Evolutionary conservation across 2,113 vertebrate genomes (phyloP).

Genomic region (Corapipo altera): DNA sequence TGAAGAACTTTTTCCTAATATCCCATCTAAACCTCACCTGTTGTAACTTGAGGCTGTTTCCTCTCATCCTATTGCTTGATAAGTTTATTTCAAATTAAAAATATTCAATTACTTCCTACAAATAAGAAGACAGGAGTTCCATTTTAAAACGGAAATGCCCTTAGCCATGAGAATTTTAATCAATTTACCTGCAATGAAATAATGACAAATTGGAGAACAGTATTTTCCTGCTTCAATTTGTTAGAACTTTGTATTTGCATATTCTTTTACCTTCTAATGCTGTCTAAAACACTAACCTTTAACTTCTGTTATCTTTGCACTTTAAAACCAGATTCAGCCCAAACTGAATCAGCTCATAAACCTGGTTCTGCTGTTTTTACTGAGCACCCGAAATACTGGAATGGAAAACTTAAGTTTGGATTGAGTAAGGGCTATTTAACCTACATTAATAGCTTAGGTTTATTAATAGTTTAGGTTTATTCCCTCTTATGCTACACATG

Average conservation of each 20-base stretch:
- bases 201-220: background rate
- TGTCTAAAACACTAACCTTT: background rate
- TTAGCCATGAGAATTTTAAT: background rate
- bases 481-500: constrained; percentile 2
- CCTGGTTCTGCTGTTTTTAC: background rate
- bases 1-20: background rate
- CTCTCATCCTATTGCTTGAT: background rate
- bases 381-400: background rate
- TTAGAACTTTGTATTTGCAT: background rate
- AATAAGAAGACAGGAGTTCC: background rate
- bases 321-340: background rate
- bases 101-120: background rate
- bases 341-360: background rate
- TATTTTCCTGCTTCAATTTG: background rate
- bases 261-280: background rate
- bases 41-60: background rate
- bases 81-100: background rate
- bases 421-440: background rate
- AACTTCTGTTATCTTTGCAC: background rate
- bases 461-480: constrained; percentile 9
- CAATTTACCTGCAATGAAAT: background rate
- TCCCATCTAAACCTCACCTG: background rate
- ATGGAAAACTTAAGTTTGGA: background rate
- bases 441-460: background rate
- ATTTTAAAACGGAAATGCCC: background rate